These are phyloP conservation scores for Leguminivora glycinivorella DNA, from an alignment of 1,140 invertebrate genomes.

Conservation along the genomic window DNA sequence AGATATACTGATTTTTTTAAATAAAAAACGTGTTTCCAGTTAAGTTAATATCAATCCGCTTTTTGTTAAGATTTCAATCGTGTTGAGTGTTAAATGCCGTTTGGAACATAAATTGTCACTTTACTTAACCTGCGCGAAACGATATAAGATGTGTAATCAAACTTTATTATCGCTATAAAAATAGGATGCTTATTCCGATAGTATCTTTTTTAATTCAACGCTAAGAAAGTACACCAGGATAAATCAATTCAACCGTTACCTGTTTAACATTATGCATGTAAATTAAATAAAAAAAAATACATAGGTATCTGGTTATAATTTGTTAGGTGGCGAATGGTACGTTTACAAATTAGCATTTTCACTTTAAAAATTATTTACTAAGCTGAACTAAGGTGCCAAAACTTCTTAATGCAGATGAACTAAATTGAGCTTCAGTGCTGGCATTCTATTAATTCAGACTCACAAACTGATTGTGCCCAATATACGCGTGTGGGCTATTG, in stretches of 20 bases:
- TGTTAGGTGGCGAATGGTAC: too few species aligned
- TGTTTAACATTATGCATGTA: too few species aligned
- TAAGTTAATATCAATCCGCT: slow-evolving; percentile 14
- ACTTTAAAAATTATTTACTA: too few species aligned
- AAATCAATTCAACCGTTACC: too few species aligned
- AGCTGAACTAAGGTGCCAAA: too few species aligned
- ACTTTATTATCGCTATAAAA: background rate
- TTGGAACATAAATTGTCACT: slow-evolving; percentile 16
- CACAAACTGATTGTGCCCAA: slow-evolving; percentile 35
- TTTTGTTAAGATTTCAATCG: slow-evolving; percentile 2
- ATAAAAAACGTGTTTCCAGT: slow-evolving; percentile 4
- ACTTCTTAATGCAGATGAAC: too few species aligned
- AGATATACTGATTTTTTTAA: slow-evolving; percentile 19
- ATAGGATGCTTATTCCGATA: background rate
- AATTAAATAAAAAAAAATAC: too few species aligned
- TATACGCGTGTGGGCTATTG: slow-evolving; percentile 47
- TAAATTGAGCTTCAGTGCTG: background rate
- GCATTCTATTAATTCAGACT: slow-evolving; percentile 35
- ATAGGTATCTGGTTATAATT: too few species aligned
- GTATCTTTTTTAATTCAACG: background rate
- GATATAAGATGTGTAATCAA: background rate
- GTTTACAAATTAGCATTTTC: too few species aligned
- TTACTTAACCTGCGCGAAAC: background rate
- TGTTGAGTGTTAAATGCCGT: background rate
- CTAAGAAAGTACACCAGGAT: too few species aligned